A percentile compares a stretch with the other conserved stretches of the same genome.
phyloP scores from a whole-genome alignment of 2,113 vertebrate species.

The Colossoma macropomum region DNA sequence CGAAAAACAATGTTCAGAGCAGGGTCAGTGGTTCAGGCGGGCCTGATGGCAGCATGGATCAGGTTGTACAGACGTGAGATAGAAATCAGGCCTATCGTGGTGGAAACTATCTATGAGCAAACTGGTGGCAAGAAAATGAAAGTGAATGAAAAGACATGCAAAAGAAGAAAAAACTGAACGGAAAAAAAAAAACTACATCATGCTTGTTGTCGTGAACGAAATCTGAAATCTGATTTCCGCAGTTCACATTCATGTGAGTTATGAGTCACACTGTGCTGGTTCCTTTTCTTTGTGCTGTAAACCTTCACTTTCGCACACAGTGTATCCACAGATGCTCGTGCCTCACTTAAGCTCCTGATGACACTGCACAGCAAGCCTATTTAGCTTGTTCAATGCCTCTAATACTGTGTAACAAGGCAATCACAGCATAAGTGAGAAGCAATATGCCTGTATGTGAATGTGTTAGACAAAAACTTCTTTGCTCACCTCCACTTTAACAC shows the following conservation, averaged over 20 bases:
- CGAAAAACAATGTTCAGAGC: too few species aligned
- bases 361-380: neutral
- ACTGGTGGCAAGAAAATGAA: neutral
- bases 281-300: neutral
- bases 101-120: neutral
- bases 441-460: neutral
- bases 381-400: neutral
- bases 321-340: neutral
- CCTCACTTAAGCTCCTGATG: neutral
- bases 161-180: neutral
- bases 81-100: neutral
- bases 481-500: neutral
- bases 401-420: conserved; percentile 14
- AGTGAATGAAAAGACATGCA: neutral
- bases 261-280: neutral
- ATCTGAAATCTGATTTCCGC: neutral
- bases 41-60: too few species aligned
- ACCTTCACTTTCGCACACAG: neutral
- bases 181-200: too few species aligned
- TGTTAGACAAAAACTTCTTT: conserved; percentile 12
- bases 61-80: neutral
- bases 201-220: neutral
- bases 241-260: neutral
- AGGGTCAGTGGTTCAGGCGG: too few species aligned
- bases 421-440: conserved; percentile 15